Evolutionary conservation across 2,888 invertebrate genomes (phyloP).

Genomic region (Schizaphis graminum): DNA sequence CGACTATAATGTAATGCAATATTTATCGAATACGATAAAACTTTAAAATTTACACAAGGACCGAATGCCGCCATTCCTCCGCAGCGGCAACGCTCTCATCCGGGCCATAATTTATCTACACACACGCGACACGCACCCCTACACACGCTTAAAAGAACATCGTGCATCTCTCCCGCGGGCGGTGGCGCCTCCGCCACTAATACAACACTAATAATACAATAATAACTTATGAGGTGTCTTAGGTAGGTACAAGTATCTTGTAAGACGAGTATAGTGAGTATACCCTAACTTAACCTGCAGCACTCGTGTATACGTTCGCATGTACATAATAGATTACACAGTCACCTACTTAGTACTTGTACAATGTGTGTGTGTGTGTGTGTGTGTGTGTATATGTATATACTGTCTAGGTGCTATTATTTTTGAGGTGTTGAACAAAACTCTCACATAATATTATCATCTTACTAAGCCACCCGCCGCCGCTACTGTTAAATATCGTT

Average conservation of each 20-base stretch:
- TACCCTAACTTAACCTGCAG: neutral
- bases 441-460: neutral
- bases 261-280: neutral
- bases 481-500: neutral
- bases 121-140: neutral
- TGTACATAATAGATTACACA: neutral
- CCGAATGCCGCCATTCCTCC: neutral
- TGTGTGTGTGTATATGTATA: neutral
- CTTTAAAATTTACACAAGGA: neutral
- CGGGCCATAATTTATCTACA: neutral
- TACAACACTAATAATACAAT: neutral
- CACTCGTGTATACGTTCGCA: neutral
- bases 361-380: too few species aligned
- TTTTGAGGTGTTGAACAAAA: constrained; percentile 11
- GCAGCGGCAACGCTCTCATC: neutral
- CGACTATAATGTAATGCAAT: neutral
- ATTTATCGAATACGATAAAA: constrained; percentile 12
- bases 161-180: neutral
- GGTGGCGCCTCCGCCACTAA: neutral
- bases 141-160: neutral
- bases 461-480: neutral
- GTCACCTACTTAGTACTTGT: neutral
- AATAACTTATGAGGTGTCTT: neutral
- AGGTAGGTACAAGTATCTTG: neutral
- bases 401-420: neutral